These are phyloP conservation scores for Megalopta genalis DNA, from an alignment of 1,140 invertebrate genomes.

Conservation along the genomic window DNA sequence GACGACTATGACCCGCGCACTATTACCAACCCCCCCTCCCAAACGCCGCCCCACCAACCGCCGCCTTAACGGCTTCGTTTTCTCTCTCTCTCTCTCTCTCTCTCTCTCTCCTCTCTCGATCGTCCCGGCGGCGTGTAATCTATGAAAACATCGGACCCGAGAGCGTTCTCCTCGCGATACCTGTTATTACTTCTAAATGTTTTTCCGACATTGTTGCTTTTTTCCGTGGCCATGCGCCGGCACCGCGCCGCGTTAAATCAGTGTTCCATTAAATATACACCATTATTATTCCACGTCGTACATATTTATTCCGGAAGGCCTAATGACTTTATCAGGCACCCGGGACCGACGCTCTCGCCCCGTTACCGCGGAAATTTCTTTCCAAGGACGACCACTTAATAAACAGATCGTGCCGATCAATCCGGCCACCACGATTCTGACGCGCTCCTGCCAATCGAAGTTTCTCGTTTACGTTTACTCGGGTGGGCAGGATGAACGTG, in stretches of 20 bases:
- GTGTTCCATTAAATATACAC: not conserved
- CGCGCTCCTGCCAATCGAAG: no score
- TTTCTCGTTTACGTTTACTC: no score
- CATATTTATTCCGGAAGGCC: not conserved
- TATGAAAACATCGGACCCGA: conserved; percentile 27
- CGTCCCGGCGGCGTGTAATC: not conserved
- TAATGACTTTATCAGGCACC: not conserved
- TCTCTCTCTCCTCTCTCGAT: no score
- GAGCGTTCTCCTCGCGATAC: not conserved
- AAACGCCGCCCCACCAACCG: not conserved
- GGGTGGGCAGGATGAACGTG: no score
- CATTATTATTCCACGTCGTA: not conserved
- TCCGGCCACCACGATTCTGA: no score
- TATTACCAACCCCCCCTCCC: conserved; percentile 13
- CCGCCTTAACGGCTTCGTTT: no score
- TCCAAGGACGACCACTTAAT: no score
- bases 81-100: no score
- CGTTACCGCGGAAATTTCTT: not conserved
- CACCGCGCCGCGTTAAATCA: not conserved
- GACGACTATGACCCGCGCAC: conserved; percentile 32
- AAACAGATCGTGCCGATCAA: no score
- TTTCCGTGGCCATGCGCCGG: not conserved
- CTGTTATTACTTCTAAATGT: conserved; percentile 26
- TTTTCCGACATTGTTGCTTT: conserved; percentile 11
- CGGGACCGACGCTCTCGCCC: not conserved